Percentiles rank a stretch among this genome's conserved stretches.
Conservation (phyloP, 2,113 vertebrate genomes). For the Coreoperca whiteheadi region DNA sequence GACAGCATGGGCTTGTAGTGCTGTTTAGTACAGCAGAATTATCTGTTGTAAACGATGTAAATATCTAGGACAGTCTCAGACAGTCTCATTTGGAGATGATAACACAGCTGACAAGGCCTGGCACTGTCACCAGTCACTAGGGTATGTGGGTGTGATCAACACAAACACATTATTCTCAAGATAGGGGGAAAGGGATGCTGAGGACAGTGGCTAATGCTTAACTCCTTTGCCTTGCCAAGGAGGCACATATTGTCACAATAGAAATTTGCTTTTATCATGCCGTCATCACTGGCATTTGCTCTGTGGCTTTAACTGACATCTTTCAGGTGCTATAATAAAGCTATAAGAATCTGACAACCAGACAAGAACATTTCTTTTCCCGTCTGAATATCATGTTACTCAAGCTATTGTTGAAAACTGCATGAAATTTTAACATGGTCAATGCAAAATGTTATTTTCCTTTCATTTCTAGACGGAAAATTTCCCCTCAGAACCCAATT, state of each 20-base stretch:
- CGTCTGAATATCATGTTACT: conserved; percentile 32
- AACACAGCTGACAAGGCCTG: conserved; percentile 82
- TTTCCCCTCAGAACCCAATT: conserved; percentile 99
- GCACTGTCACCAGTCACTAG: conserved; percentile 82
- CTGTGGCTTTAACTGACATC: conserved; percentile 41
- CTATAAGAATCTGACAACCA: conserved; percentile 7
- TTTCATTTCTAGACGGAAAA: conserved; percentile 97
- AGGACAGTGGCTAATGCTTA: conserved; percentile 75
- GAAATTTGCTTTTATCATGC: conserved; percentile 57
- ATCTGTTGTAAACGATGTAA: conserved; percentile 77
- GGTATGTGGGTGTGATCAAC: conserved; percentile 82
- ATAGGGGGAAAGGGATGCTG: conserved; percentile 69
- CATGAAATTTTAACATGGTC: conserved; percentile 10
- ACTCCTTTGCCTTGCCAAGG: conserved; percentile 65
- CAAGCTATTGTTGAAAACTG: conserved; percentile 25
- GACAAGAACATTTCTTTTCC: not conserved
- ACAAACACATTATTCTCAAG: conserved; percentile 83
- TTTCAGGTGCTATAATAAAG: conserved; percentile 14
- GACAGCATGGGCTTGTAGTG: conserved; percentile 72
- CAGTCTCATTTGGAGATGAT: conserved; percentile 80
- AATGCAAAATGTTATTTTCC: conserved; percentile 57
- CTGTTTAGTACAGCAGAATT: conserved; percentile 73
- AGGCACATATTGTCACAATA: conserved; percentile 73
- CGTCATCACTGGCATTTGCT: conserved; percentile 49
- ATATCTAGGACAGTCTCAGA: conserved; percentile 80